Evolutionary conservation across 2,797 vertebrate species (phyloP).

Genomic region (Alosa sapidissima): DNA sequence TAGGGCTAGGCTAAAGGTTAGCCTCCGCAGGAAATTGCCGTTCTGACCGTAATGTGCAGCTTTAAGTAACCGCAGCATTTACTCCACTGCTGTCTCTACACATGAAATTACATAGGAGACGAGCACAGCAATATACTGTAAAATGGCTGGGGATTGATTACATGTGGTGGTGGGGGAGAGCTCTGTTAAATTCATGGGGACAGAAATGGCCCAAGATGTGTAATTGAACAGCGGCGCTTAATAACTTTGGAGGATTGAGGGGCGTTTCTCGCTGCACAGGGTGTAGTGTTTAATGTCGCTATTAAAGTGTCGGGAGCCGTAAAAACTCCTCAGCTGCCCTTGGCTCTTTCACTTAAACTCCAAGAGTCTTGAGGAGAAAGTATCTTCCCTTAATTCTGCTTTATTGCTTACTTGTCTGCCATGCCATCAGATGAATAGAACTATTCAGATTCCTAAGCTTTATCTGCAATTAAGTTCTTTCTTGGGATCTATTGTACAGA

Average conservation of each 20-base stretch:
- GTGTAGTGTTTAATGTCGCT: constrained; percentile 1
- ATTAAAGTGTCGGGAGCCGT: constrained; percentile 5
- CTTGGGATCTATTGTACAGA: not conserved
- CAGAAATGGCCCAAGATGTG: constrained; percentile 1
- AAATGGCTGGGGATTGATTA: constrained; percentile 21
- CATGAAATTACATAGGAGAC: constrained; percentile 11
- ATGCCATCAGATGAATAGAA: not conserved
- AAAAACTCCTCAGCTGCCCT: not conserved
- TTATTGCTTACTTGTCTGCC: not conserved
- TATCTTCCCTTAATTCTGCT: not conserved
- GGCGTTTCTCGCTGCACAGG: not conserved
- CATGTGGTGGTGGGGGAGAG: not conserved
- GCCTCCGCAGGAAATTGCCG: not conserved
- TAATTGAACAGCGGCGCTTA: constrained; percentile 17
- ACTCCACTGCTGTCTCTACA: not conserved
- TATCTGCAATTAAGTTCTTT: constrained; percentile 3
- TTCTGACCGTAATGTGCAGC: not conserved
- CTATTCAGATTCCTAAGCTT: not conserved
- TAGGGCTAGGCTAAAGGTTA: constrained; percentile 2
- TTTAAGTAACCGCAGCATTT: constrained; percentile 11
- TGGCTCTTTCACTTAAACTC: not conserved
- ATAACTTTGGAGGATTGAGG: constrained; percentile 19
- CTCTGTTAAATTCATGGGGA: constrained; percentile 16
- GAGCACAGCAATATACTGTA: not conserved
- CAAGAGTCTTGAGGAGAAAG: not conserved